These are phyloP conservation scores for Ethmia dodecea DNA, from an alignment of 2,888 invertebrate genomes.

Conservation along the genomic window DNA sequence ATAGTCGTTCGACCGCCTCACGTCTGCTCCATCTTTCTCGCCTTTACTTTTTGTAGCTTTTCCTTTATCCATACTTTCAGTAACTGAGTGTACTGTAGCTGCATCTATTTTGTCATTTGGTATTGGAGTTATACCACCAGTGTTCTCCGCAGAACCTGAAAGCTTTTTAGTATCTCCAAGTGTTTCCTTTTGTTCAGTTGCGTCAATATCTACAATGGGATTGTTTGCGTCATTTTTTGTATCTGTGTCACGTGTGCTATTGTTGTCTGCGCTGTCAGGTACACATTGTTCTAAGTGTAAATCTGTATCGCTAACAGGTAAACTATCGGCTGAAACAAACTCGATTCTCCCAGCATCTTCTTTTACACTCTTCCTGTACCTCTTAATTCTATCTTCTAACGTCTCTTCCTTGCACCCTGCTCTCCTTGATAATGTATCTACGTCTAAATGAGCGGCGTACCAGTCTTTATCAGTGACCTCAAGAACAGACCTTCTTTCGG, in stretches of 20 bases:
- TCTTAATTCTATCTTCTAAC: constrained; percentile 31
- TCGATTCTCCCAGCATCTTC: constrained; percentile 40
- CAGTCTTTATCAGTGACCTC: constrained; percentile 37
- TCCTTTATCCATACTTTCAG: constrained; percentile 21
- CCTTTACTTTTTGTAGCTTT: background rate
- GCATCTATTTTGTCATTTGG: too few species aligned
- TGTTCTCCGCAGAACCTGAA: too few species aligned
- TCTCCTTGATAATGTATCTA: constrained; percentile 18
- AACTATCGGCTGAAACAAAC: constrained; percentile 39
- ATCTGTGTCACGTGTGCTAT: too few species aligned
- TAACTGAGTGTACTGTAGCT: too few species aligned
- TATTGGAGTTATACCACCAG: too few species aligned
- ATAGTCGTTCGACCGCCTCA: constrained; percentile 44
- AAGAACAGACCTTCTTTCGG: constrained; percentile 31
- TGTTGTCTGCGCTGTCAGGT: too few species aligned
- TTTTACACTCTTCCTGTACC: constrained; percentile 35
- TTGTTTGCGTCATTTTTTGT: too few species aligned
- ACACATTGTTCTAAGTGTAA: too few species aligned
- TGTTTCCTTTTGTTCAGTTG: too few species aligned
- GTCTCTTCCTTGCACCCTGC: constrained; percentile 35
- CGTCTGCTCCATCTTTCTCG: constrained; percentile 6
- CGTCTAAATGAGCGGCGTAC: constrained; percentile 41
- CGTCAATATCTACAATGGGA: too few species aligned
- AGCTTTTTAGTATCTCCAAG: too few species aligned
- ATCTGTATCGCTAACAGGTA: constrained; percentile 20